Evolutionary conservation across 2,888 invertebrate species (phyloP).

Genomic region (Boloria euphrosyne): DNA sequence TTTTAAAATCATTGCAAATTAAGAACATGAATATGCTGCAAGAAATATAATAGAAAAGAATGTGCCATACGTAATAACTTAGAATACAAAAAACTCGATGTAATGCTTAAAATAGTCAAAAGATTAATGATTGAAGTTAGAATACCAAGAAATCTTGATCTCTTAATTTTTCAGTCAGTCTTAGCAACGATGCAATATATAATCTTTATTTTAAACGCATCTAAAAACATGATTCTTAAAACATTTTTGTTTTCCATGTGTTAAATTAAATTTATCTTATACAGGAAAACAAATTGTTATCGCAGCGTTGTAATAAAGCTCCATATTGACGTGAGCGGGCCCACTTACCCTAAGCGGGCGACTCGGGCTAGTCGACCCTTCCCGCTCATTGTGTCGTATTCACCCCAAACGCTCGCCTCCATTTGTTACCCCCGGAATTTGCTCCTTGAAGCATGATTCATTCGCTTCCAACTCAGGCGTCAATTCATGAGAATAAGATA

Average conservation of each 20-base stretch:
- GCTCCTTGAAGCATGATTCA: slow-evolving; percentile 80
- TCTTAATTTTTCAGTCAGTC: too few relatives aligned
- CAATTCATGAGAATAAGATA: slow-evolving; percentile 70
- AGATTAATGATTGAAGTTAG: too few relatives aligned
- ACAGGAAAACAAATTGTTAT: slow-evolving; percentile 69
- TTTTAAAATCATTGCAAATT: too few relatives aligned
- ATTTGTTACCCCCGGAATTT: slow-evolving; percentile 80
- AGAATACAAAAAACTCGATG: too few relatives aligned
- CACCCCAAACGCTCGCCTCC: slow-evolving; percentile 78
- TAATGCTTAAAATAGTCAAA: too few relatives aligned
- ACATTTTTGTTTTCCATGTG: slow-evolving; percentile 4
- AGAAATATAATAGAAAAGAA: too few relatives aligned
- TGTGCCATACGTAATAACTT: too few relatives aligned
- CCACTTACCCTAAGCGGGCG: slow-evolving; percentile 78
- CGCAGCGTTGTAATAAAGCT: slow-evolving; percentile 73
- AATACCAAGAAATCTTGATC: too few relatives aligned
- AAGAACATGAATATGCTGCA: too few relatives aligned
- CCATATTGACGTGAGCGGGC: slow-evolving; percentile 78
- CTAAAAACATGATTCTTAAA: slow-evolving; percentile 2
- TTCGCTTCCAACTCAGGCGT: slow-evolving; percentile 63
- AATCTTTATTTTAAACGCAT: background rate
- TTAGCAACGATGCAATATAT: background rate
- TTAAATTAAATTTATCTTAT: slow-evolving; percentile 34
- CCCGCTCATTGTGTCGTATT: slow-evolving; percentile 78
- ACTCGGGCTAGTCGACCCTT: slow-evolving; percentile 70